phyloP scores from a whole-genome alignment of 1,140 invertebrate genomes.

The Eupristina koningsbergeri region DNA sequence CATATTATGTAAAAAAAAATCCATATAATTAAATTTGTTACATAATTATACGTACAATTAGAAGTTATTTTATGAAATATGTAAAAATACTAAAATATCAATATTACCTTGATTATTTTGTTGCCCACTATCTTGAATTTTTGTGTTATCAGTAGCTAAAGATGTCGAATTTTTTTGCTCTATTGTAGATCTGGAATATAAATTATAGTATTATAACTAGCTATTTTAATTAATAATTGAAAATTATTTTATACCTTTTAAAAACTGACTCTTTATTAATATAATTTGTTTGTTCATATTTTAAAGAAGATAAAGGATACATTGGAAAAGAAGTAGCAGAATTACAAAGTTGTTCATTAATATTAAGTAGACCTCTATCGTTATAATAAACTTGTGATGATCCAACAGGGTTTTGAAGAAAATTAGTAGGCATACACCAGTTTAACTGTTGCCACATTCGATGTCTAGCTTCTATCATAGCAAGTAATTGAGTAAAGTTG shows the following conservation, averaged over 20 bases:
- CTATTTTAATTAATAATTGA: not conserved
- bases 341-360: conserved; percentile 65
- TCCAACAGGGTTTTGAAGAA: conserved; percentile 63
- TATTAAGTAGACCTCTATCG: conserved; percentile 60
- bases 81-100: not conserved
- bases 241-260: conserved; percentile 65
- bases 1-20: no score
- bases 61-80: not conserved
- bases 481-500: conserved; percentile 69
- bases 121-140: conserved; percentile 76
- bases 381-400: conserved; percentile 68
- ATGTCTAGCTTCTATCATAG: conserved; percentile 71
- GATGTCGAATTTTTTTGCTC: conserved; percentile 76
- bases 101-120: conserved; percentile 75
- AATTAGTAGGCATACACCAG: conserved; percentile 66
- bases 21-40: no score
- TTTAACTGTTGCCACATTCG: conserved; percentile 73
- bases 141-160: conserved; percentile 74
- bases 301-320: conserved; percentile 69
- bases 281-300: conserved; percentile 70
- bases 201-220: not conserved
- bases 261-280: conserved; percentile 66
- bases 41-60: no score
- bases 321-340: conserved; percentile 63
- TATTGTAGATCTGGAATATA: conserved; percentile 74